phyloP scores from a whole-genome alignment of 2,888 invertebrate species.

The Blastobasis adustella region DNA sequence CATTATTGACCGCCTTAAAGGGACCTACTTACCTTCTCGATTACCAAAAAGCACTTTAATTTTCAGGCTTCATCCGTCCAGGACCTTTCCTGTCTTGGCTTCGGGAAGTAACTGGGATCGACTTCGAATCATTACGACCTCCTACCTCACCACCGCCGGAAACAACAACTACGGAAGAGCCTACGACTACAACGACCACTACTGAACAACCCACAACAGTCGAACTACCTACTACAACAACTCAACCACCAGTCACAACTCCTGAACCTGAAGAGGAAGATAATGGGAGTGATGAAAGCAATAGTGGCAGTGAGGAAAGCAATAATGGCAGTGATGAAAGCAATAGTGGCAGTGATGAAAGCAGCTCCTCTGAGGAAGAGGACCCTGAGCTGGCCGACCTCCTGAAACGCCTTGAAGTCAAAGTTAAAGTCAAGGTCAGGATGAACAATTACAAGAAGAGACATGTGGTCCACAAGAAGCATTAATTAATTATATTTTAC shows the following conservation, averaged over 20 bases:
- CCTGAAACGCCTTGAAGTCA: slow-evolving; percentile 50
- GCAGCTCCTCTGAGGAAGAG: slow-evolving; percentile 27
- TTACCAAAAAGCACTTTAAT: not conserved
- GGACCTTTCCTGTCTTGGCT: slow-evolving; percentile 58
- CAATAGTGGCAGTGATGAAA: not conserved
- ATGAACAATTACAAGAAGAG: slow-evolving; percentile 41
- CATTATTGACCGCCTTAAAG: no score
- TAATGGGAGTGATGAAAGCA: not conserved
- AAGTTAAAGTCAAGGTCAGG: slow-evolving; percentile 55
- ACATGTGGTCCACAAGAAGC: slow-evolving; percentile 7
- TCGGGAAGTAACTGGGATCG: slow-evolving; percentile 39
- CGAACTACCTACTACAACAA: not conserved
- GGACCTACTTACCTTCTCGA: no score
- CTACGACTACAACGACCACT: slow-evolving; percentile 8
- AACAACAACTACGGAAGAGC: slow-evolving; percentile 6
- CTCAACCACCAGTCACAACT: slow-evolving; percentile 1
- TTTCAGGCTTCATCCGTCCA: slow-evolving; percentile 51
- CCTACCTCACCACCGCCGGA: slow-evolving; percentile 10
- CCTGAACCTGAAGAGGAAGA: slow-evolving; percentile 14
- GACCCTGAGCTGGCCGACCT: slow-evolving; percentile 40
- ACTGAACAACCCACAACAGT: not conserved
- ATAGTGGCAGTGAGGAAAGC: slow-evolving; percentile 26
- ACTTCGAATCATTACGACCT: slow-evolving; percentile 42
- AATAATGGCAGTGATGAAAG: slow-evolving; percentile 4
- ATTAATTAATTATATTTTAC: slow-evolving; percentile 1